Evolutionary conservation across 2,797 vertebrate genomes (phyloP).

Genomic region (Macropus fuliginosus): DNA sequence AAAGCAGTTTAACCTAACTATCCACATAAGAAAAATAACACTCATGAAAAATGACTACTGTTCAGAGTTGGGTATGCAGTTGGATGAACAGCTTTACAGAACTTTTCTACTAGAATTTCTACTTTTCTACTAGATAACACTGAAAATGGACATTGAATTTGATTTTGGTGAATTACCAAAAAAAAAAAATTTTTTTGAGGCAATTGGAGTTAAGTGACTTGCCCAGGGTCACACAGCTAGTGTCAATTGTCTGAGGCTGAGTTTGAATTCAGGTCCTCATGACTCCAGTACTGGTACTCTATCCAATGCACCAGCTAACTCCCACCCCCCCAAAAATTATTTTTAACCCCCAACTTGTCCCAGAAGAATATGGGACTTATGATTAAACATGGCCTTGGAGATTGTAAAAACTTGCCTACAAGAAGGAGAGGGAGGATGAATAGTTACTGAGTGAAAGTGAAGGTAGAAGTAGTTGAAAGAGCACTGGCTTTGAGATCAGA

Average conservation of each 20-base stretch:
- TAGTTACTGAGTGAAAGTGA: not conserved
- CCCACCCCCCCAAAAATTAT: no score
- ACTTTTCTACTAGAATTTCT: not conserved
- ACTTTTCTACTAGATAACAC: no score
- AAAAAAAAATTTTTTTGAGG: not conserved
- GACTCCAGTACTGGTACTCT: no score
- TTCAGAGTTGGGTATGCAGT: not conserved
- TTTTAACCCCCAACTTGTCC: not conserved
- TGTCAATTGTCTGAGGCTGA: no score
- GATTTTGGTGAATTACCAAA: not conserved
- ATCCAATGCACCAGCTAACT: no score
- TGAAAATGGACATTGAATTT: not conserved
- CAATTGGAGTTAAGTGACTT: not conserved
- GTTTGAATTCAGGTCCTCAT: no score
- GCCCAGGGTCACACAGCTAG: no score
- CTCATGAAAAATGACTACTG: not conserved
- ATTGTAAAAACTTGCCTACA: not conserved
- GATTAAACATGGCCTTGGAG: conserved; percentile 11
- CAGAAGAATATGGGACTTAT: not conserved
- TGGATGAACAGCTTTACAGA: not conserved
- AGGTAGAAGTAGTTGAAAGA: not conserved
- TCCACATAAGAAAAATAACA: not conserved
- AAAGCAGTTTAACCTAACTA: not conserved
- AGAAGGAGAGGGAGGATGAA: not conserved
- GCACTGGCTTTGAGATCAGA: not conserved